Evolutionary conservation across 2,888 invertebrate species (phyloP).

Genomic region (Acanthosepion lycidas): DNA sequence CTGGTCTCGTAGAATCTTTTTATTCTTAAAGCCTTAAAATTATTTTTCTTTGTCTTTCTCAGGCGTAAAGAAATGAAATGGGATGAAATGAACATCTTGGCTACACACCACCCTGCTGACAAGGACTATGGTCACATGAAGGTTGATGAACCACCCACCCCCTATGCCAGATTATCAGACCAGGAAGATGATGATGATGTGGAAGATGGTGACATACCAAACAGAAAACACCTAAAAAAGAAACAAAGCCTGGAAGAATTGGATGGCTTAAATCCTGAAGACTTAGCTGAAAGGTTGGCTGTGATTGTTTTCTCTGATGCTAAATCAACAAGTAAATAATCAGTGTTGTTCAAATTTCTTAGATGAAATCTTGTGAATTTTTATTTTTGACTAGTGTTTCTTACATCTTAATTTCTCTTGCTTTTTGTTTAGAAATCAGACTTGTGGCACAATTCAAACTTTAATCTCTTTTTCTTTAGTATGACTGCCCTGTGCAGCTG

Average conservation of each 20-base stretch:
- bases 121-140: slow-evolving; percentile 99
- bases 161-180: slow-evolving; percentile 81
- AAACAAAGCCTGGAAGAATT: background rate
- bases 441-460: no score
- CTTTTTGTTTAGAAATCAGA: no score
- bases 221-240: background rate
- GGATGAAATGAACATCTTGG: slow-evolving; percentile 98
- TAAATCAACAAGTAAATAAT: no score
- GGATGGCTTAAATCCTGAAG: background rate
- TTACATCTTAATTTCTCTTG: no score
- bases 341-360: no score
- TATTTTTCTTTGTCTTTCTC: slow-evolving; percentile 45
- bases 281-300: slow-evolving; percentile 24
- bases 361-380: no score
- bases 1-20: no score
- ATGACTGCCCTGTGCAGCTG: no score
- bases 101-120: slow-evolving; percentile 96
- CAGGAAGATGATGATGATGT: slow-evolving; percentile 73
- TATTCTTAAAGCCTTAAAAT: no score
- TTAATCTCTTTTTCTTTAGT: no score
- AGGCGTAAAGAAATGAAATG: slow-evolving; percentile 70
- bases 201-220: slow-evolving; percentile 42
- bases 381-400: no score
- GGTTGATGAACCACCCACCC: slow-evolving; percentile 93
- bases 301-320: no score